These are phyloP conservation scores for Conopomorpha cramerella DNA, from an alignment of 1,140 invertebrate genomes.

Conservation along the genomic window DNA sequence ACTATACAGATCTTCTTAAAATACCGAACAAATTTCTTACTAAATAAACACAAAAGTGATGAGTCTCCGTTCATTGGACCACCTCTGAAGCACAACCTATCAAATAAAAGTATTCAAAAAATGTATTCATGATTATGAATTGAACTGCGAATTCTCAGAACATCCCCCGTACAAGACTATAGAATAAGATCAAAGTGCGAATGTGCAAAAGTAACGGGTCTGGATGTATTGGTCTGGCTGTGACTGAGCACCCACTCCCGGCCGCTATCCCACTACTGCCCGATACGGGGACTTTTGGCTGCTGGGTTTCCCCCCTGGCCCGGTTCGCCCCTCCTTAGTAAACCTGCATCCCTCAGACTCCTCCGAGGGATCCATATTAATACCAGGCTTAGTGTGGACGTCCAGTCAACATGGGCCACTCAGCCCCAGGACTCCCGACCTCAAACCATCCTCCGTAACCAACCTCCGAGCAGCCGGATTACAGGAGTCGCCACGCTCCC, in stretches of 20 bases:
- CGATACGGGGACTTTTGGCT: constrained; percentile 80
- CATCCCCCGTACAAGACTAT: no score
- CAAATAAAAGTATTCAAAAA: constrained; percentile 3
- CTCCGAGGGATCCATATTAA: constrained; percentile 82
- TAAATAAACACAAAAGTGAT: no score
- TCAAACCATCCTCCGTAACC: constrained; percentile 77
- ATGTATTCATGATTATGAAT: no score
- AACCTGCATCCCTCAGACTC: constrained; percentile 79
- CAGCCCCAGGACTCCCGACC: constrained; percentile 70
- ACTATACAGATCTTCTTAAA: no score
- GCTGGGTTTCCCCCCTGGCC: constrained; percentile 83
- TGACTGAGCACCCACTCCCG: constrained; percentile 83
- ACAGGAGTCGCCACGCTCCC: constrained; percentile 84
- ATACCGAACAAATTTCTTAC: no score
- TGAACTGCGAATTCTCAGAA: no score
- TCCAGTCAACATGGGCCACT: constrained; percentile 71
- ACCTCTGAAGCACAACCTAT: background rate
- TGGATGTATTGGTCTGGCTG: constrained; percentile 86
- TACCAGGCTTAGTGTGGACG: constrained; percentile 82
- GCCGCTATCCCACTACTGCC: constrained; percentile 97
- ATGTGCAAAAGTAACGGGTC: constrained; percentile 81
- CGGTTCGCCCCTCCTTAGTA: constrained; percentile 87
- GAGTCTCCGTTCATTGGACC: no score
- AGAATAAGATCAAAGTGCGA: no score
- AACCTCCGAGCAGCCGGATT: constrained; percentile 87